Base-by-base conservation (phyloP, 2,888 invertebrate species). In the Athalia circularis region DNA sequence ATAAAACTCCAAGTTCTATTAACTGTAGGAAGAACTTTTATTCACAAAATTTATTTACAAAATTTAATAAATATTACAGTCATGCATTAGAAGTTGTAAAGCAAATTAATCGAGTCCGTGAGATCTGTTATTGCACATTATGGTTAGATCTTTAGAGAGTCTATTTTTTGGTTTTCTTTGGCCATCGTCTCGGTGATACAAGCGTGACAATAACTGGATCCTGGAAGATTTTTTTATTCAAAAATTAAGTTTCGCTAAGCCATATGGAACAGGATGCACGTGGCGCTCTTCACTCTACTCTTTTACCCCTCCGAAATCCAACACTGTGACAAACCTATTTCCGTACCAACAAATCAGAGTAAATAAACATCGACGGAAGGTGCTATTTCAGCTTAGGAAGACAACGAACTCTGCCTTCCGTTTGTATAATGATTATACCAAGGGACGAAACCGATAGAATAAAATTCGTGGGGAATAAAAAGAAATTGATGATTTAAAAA, bases 151-250 rank as follows among this genome's bases (percentile, higher is more conserved):
- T 29, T 29, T 29, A 29, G 29, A 8, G 50, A 59, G 43, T 68
- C 82, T 85, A 88, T 83, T 83, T 83, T 88, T 85, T 88, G 83
- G 82, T 77, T 88, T 85, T 88, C 86, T 87, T 88, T 84, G 83
- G 83, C 87, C 88, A 88, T 86, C 85, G 83, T 84, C 88, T 87
- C 79, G 88, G 88, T 67, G 87, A 85, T 80, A 89, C 86, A 80
- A 88, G 86, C 80, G 89, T 88, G 82, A 88, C 86, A 84, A 89
- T 85, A 80, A 85, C 86, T 80, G 88, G 86, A 61, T 84, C 89
- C 88, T 89, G 88, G 83, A 88, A 89, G 45, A 52, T 52, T 61
- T 68, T 7, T 61, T 61, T 65, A 65, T 65, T 61, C 47, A 6
- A 47, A 61, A 62, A 47, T 61, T 7, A 15, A 59, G 3, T 61